These are phyloP conservation scores for Petrocephalus zakoni DNA, from an alignment of 2,113 vertebrate genomes.

Conservation along the genomic window DNA sequence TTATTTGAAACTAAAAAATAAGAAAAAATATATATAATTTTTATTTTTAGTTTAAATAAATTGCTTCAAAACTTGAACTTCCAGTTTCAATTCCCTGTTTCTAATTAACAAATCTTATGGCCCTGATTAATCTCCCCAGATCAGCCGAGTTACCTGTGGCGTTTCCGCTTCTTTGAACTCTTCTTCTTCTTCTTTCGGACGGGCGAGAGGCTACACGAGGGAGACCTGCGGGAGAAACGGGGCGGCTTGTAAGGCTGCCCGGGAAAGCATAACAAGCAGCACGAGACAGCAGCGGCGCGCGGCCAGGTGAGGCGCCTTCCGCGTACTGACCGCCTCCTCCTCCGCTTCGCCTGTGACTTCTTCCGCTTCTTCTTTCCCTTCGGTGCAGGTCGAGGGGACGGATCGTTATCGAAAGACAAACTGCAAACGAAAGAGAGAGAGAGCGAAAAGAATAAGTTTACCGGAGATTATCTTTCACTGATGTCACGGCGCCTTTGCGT, in stretches of 20 bases:
- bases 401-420: constrained; percentile 55
- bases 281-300: not conserved
- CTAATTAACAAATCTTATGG: too few species aligned
- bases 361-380: constrained; percentile 88
- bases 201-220: constrained; percentile 79
- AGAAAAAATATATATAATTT: too few species aligned
- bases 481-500: not conserved
- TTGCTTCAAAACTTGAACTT: too few species aligned
- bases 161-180: constrained; percentile 86
- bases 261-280: not conserved
- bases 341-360: constrained; percentile 79
- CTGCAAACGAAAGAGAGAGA: constrained; percentile 44
- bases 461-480: not conserved
- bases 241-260: not conserved
- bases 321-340: constrained; percentile 73
- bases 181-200: constrained; percentile 92
- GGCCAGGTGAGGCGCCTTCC: not conserved
- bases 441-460: constrained; percentile 1
- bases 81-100: too few species aligned
- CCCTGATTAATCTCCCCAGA: not conserved
- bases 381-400: constrained; percentile 46
- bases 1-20: too few species aligned
- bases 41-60: too few species aligned
- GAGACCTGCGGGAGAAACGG: constrained; percentile 63
- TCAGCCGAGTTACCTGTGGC: constrained; percentile 68